phyloP scores from a whole-genome alignment of 2,797 vertebrate genomes.

The Ceryle rudis region DNA sequence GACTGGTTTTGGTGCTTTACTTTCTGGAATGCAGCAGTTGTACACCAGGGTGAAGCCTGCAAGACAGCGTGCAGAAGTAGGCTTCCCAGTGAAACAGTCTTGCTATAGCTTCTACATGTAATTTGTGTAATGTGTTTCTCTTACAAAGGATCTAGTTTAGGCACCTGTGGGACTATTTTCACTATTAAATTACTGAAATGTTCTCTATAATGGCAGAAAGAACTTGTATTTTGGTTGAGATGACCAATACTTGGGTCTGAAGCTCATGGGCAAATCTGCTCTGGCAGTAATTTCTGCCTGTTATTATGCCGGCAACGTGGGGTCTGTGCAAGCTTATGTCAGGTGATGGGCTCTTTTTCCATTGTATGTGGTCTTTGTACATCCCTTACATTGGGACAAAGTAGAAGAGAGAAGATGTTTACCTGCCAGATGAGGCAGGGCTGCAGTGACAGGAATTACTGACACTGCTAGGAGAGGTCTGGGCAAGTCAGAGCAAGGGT shows the following conservation, averaged over 20 bases:
- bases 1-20: background rate
- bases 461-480: background rate
- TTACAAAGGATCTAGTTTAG: background rate
- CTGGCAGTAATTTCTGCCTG: background rate
- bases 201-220: background rate
- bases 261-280: background rate
- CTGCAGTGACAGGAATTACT: background rate
- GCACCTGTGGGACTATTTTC: background rate
- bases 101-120: background rate
- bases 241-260: background rate
- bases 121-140: background rate
- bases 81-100: background rate
- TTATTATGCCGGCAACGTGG: accelerated
- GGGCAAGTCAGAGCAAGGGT: background rate
- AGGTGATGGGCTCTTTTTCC: background rate
- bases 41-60: background rate
- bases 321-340: accelerated
- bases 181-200: background rate
- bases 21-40: background rate
- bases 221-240: background rate
- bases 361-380: background rate
- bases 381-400: background rate
- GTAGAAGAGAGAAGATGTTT: background rate
- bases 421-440: background rate
- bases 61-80: background rate